Conservation (phyloP, 2,113 vertebrate species). For the Suncus etruscus region DNA sequence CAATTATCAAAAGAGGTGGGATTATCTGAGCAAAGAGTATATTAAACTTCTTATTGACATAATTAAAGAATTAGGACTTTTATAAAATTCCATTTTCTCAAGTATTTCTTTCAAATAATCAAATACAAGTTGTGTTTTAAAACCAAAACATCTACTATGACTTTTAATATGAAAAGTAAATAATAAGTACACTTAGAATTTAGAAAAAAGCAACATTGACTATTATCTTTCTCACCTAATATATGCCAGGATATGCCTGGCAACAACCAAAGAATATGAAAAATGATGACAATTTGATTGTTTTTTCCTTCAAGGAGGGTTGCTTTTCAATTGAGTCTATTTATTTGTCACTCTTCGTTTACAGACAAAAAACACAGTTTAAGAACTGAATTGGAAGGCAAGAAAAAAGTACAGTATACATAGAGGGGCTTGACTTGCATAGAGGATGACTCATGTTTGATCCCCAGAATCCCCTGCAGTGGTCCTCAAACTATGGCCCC, state of each 20-base stretch:
- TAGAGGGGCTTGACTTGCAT: too few relatives aligned
- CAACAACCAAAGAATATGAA: neutral
- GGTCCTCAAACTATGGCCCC: too few relatives aligned
- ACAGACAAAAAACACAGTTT: neutral
- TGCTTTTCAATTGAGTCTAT: neutral
- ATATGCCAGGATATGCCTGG: neutral
- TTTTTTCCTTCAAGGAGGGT: neutral
- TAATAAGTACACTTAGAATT: neutral
- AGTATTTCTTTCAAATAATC: constrained; percentile 29
- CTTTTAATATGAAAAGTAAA: constrained; percentile 35
- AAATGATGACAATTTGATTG: neutral
- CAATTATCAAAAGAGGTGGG: constrained; percentile 35
- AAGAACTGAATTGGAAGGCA: neutral
- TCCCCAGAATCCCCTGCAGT: too few relatives aligned
- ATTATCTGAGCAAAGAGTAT: constrained; percentile 28
- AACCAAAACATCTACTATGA: constrained; percentile 34
- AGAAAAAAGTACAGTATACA: too few relatives aligned
- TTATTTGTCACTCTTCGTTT: neutral
- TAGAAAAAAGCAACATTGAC: neutral
- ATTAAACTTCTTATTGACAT: constrained; percentile 36
- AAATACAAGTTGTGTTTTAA: constrained; percentile 28
- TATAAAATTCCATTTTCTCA: constrained; percentile 58
- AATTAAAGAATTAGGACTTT: constrained; percentile 49
- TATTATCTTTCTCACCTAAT: neutral
- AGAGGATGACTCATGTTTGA: too few relatives aligned